Evolutionary conservation across 2,113 vertebrate species (phyloP), one percentile per base, ranked within the genome.

Genomic region (Elachura formosa): DNA sequence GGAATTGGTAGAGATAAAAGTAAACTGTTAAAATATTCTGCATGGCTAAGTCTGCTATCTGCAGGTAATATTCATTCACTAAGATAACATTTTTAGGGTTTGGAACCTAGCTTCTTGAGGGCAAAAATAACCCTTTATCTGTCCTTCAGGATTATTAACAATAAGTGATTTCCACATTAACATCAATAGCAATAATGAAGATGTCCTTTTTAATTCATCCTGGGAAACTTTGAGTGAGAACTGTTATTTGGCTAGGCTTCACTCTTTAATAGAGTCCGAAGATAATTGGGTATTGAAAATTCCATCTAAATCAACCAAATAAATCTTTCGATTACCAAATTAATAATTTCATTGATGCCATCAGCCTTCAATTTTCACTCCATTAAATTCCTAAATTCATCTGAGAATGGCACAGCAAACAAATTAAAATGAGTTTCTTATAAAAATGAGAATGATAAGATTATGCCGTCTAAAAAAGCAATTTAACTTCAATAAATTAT

Each of bases 401-500:
- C 89, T 95, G 76, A 96, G 94, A 96, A 96, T 38, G 43, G 89
- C 90, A 97, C 92, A 97, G 96, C 96, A 98, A 97, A 97, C 94
- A 98, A 97, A 98, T 98, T 98, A 97, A 98, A 97, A 97, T 92
- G 38, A 96, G 92, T 95, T 97, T 98, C 96, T 97, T 96, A 95
- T 89, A 96, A 97, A 97, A 97, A 96, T 89, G 92, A 97, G 94
- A 96, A 94, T 90, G 97, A 97, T 97, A 98, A 97, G 97, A 98
- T 97, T 91, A 58, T 95, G 96, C 73, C 90, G 97, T 96, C 90
- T 96, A 94, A 97, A 97, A 96, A 98, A 97, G 97, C 97, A 98
- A 97, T 98, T 98, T 98, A 97, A 97, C 90, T 93, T 92, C 95
- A 97, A 98, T 98, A 98, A 97, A 98, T 98, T 98, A 98, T 98